Conservation (phyloP, 2,888 invertebrate species). For the Crossocerus cetratus region DNA sequence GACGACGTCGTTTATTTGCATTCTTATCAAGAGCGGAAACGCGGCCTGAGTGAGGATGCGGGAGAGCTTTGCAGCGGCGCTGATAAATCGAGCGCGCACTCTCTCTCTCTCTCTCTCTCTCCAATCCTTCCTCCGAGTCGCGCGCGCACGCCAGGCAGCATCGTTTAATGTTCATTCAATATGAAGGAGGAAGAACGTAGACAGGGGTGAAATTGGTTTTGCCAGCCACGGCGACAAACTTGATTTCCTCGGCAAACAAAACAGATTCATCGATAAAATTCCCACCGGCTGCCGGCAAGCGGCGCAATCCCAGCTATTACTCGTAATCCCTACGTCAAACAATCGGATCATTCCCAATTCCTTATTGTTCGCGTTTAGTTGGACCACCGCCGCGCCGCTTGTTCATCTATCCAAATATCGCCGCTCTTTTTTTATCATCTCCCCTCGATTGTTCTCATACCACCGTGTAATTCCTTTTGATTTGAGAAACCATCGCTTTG, state of each 20-base stretch:
- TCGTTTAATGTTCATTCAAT: conserved; percentile 43
- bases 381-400: not conserved
- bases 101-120: conserved; percentile 7
- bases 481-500: not conserved
- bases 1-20: conserved; percentile 17
- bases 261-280: conserved; percentile 43
- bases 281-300: conserved; percentile 6
- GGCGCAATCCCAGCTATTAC: conserved; percentile 11
- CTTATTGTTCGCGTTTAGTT: not conserved
- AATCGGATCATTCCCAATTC: conserved; percentile 3
- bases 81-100: conserved; percentile 41
- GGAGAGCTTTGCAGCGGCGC: conserved; percentile 30
- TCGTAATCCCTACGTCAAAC: conserved; percentile 11
- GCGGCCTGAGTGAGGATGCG: conserved; percentile 23
- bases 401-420: not conserved
- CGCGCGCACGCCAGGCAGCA: not conserved
- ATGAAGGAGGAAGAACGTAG: conserved; percentile 32
- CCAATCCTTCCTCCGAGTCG: not conserved
- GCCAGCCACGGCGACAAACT: conserved; percentile 41
- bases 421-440: too few relatives aligned
- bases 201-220: conserved; percentile 43
- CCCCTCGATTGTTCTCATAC: not conserved
- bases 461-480: not conserved
- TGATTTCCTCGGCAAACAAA: conserved; percentile 40
- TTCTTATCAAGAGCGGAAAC: conserved; percentile 52